Percentiles rank a stretch among this genome's conserved stretches.
Conservation (phyloP, 1,140 invertebrate genomes). For the Solenopsis fugax region DNA sequence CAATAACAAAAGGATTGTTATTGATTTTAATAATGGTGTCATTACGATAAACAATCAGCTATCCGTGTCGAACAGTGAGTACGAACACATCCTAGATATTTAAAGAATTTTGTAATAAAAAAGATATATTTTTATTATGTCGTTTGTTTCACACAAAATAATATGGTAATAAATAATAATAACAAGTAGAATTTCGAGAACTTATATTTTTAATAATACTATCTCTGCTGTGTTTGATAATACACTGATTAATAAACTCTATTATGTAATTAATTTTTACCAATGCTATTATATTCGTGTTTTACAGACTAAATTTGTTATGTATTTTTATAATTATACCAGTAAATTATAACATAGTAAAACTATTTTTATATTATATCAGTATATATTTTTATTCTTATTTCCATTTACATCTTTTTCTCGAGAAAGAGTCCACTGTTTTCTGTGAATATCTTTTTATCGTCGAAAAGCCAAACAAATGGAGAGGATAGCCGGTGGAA, state of each 20-base stretch:
- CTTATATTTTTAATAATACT: background rate
- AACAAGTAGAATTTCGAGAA: background rate
- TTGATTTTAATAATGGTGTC: conserved; percentile 17
- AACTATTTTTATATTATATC: background rate
- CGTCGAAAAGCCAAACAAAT: conserved; percentile 18
- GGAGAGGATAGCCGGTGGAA: conserved; percentile 66
- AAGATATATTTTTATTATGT: background rate
- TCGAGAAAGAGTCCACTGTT: background rate
- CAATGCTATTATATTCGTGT: background rate
- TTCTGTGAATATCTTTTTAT: conserved; percentile 28
- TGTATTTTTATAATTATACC: background rate
- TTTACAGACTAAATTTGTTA: background rate
- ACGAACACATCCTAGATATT: background rate
- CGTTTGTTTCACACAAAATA: background rate
- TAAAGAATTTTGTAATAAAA: background rate
- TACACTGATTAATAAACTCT: no score
- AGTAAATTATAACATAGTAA: no score
- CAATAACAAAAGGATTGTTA: conserved; percentile 13
- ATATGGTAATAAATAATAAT: background rate
- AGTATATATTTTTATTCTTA: background rate
- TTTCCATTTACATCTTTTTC: background rate
- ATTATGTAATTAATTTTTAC: background rate
- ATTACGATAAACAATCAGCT: background rate
- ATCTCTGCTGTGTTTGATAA: background rate
- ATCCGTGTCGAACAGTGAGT: conserved; percentile 1